These are phyloP conservation scores for Sarcophaga bullata DNA, from an alignment of 1,140 invertebrate genomes.

Conservation along the genomic window DNA sequence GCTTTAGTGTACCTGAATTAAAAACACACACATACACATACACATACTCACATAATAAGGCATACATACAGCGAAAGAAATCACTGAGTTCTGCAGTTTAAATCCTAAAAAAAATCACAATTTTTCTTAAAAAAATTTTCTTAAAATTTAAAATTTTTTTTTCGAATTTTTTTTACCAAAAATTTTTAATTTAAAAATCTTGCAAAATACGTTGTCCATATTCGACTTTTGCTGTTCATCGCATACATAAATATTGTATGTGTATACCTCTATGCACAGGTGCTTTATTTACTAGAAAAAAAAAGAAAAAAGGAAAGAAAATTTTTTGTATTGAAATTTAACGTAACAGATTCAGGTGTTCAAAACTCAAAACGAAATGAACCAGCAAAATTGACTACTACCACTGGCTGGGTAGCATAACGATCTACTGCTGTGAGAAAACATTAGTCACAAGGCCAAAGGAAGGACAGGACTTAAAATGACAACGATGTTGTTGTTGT, in stretches of 20 bases:
- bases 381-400: neutral
- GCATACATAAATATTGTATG: neutral
- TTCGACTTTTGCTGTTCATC: no score
- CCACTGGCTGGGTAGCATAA: neutral
- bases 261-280: neutral
- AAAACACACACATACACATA: no score
- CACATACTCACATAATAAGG: no score
- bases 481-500: slow-evolving; percentile 15
- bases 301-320: neutral
- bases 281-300: neutral
- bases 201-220: no score
- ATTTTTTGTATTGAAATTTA: no score
- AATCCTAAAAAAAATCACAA: no score
- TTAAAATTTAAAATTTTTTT: no score
- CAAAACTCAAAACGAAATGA: slow-evolving; percentile 17
- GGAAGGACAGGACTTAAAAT: slow-evolving; percentile 42
- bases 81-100: no score
- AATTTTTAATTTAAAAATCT: no score
- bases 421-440: slow-evolving; percentile 33
- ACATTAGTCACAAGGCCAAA: slow-evolving; percentile 46
- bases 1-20: neutral
- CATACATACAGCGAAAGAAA: no score
- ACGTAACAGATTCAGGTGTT: slow-evolving; percentile 35
- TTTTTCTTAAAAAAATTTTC: no score
- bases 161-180: no score